Conservation (phyloP, 2,888 invertebrate genomes). For the Plagodis pulveraria region DNA sequence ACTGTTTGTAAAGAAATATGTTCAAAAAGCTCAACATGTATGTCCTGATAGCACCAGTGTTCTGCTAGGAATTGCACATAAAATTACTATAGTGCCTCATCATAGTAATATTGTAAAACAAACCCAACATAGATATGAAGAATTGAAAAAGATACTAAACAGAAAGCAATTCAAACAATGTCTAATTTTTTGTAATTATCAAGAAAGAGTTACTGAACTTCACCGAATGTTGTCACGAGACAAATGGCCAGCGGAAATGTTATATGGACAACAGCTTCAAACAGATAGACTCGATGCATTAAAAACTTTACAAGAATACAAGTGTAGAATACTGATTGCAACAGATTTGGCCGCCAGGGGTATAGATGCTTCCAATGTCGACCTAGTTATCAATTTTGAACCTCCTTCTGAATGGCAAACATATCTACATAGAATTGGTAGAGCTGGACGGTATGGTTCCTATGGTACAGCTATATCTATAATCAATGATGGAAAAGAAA, state of each 20-base stretch:
- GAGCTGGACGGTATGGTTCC: slow-evolving; percentile 97
- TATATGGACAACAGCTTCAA: slow-evolving; percentile 93
- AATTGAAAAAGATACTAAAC: slow-evolving; percentile 88
- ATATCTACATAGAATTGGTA: slow-evolving; percentile 97
- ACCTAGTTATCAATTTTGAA: slow-evolving; percentile 97
- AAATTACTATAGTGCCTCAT: slow-evolving; percentile 86
- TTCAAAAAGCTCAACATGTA: slow-evolving; percentile 91
- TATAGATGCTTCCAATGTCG: slow-evolving; percentile 96
- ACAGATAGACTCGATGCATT: slow-evolving; percentile 90
- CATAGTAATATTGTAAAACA: slow-evolving; percentile 87
- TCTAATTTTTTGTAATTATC: slow-evolving; percentile 95
- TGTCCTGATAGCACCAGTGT: slow-evolving; percentile 87
- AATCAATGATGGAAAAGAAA: slow-evolving; percentile 87
- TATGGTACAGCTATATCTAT: slow-evolving; percentile 92
- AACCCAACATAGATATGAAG: slow-evolving; percentile 87
- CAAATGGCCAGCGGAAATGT: slow-evolving; percentile 91
- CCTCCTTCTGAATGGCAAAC: slow-evolving; percentile 91
- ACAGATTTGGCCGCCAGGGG: slow-evolving; percentile 97
- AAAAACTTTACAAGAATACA: slow-evolving; percentile 90
- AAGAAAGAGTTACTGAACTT: slow-evolving; percentile 92
- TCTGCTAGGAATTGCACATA: slow-evolving; percentile 93
- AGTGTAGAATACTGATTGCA: slow-evolving; percentile 93
- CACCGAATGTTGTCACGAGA: slow-evolving; percentile 88
- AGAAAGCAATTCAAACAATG: slow-evolving; percentile 94
- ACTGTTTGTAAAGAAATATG: slow-evolving; percentile 88